Conservation (phyloP, 2,113 vertebrate species). For the Ceratotherium simum region DNA sequence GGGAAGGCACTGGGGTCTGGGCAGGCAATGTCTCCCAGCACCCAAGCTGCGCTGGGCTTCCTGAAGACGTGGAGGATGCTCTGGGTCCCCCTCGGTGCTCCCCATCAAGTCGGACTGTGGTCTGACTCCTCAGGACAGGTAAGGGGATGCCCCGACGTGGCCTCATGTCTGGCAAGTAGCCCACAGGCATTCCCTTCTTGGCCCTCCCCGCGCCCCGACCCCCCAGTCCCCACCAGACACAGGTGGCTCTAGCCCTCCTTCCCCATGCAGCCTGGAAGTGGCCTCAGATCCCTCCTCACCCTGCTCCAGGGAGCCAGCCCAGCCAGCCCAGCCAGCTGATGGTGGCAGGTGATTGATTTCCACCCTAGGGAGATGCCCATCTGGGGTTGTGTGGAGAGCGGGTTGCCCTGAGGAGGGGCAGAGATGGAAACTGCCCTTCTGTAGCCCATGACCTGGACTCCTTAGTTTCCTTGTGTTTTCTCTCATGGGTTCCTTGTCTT, state of each 20-base stretch:
- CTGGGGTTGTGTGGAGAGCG: rapidly evolving
- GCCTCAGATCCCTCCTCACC: rapidly evolving
- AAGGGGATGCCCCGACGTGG: neutral
- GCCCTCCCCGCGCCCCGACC: neutral
- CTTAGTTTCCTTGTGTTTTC: neutral
- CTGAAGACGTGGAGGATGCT: neutral
- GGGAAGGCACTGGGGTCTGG: rapidly evolving
- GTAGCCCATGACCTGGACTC: rapidly evolving
- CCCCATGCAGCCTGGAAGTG: rapidly evolving
- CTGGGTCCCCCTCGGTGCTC: rapidly evolving
- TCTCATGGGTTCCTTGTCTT: rapidly evolving
- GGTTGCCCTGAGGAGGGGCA: rapidly evolving
- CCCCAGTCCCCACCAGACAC: no score
- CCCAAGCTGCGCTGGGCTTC: neutral
- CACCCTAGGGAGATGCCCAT: neutral
- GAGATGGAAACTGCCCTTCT: neutral
- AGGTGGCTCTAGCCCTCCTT: no score
- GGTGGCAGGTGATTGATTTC: rapidly evolving
- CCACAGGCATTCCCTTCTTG: neutral
- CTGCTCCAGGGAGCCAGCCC: rapidly evolving
- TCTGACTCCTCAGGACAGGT: rapidly evolving
- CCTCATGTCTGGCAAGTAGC: neutral
- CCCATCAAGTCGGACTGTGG: rapidly evolving
- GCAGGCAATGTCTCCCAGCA: neutral
- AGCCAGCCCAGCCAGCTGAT: neutral